phyloP scores from a whole-genome alignment of 2,113 vertebrate species.

The Microtus pennsylvanicus region DNA sequence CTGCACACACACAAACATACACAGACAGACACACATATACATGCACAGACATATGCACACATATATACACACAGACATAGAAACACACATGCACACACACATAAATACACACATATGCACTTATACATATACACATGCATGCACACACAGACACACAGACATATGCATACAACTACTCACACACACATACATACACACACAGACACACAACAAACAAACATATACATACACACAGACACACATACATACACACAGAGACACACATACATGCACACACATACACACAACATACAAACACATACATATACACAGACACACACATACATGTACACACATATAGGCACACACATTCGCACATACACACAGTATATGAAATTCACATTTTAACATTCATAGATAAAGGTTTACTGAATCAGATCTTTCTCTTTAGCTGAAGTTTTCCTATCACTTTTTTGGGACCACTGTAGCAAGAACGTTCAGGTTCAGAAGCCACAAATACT shows the following conservation, averaged over 20 bases:
- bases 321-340: too few species aligned
- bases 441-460: neutral
- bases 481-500: neutral
- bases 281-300: neutral
- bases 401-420: neutral
- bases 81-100: neutral
- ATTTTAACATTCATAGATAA: neutral
- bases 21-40: neutral
- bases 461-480: fast-evolving
- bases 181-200: too few species aligned
- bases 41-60: neutral
- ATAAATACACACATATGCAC: too few species aligned
- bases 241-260: fast-evolving
- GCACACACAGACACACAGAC: neutral
- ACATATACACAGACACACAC: too few species aligned
- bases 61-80: neutral
- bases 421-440: neutral
- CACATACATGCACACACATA: neutral
- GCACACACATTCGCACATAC: neutral
- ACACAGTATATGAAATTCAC: neutral
- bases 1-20: neutral
- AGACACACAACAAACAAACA: neutral
- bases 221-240: neutral
- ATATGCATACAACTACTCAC: neutral
- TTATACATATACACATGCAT: neutral